Conservation (phyloP, 2,888 invertebrate species). For the Cyclophora albipunctata region DNA sequence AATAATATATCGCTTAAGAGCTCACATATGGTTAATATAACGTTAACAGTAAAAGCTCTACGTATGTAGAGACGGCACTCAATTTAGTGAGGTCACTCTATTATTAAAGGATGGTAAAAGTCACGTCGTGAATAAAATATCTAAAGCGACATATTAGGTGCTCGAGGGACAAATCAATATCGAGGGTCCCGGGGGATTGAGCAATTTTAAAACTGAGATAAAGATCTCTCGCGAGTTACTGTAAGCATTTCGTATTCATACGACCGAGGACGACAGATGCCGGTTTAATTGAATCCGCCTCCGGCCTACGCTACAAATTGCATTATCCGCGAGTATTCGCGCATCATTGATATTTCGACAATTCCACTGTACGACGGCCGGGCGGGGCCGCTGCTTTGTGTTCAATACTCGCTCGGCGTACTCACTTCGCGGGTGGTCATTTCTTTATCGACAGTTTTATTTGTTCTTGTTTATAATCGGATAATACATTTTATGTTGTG, state of each 20-base stretch:
- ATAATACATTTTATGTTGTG: neutral
- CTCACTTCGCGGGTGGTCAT: conserved; percentile 24
- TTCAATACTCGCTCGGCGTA: no score
- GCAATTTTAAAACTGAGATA: conserved; percentile 75
- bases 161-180: conserved; percentile 67
- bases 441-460: conserved; percentile 7
- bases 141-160: conserved; percentile 59
- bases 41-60: conserved; percentile 13
- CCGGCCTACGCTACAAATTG: conserved; percentile 70
- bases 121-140: conserved; percentile 57
- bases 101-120: conserved; percentile 41
- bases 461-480: neutral
- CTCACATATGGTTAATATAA: conserved; percentile 19
- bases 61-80: conserved; percentile 13
- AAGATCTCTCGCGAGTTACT: conserved; percentile 63
- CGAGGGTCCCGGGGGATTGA: conserved; percentile 59
- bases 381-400: no score
- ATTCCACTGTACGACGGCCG: conserved; percentile 48
- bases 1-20: conserved; percentile 46
- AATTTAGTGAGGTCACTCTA: conserved; percentile 20
- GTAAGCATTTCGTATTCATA: conserved; percentile 72
- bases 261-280: conserved; percentile 70
- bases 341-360: conserved; percentile 75
- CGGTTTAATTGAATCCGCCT: conserved; percentile 72
- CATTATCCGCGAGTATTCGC: conserved; percentile 69